Percentiles rank a stretch among this genome's conserved stretches.
phyloP scores from a whole-genome alignment of 1,140 invertebrate species.

The Pogonomyrmex barbatus region DNA sequence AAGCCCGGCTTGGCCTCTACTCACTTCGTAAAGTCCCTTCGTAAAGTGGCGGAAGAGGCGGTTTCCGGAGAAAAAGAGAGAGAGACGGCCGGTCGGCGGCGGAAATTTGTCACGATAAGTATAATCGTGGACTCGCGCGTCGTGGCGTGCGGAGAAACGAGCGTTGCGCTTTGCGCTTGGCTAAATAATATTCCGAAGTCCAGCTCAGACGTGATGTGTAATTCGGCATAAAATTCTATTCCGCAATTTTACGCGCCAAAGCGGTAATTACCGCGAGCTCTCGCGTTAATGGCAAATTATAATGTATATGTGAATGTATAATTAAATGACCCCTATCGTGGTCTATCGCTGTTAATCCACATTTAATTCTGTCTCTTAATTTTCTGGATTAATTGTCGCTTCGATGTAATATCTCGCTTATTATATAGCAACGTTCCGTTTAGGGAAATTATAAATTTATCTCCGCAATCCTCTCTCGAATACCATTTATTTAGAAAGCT shows the following conservation, averaged over 20 bases:
- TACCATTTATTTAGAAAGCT: conserved; percentile 7
- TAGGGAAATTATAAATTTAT: conserved; percentile 9
- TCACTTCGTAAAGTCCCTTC: not conserved
- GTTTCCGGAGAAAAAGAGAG: conserved; percentile 67
- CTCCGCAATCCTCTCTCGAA: not conserved
- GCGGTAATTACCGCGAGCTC: not conserved
- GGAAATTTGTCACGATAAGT: conserved; percentile 74
- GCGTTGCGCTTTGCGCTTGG: conserved; percentile 6
- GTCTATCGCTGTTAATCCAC: not conserved
- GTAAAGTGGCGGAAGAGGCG: conserved; percentile 68
- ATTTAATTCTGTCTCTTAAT: not conserved
- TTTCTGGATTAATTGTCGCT: not conserved
- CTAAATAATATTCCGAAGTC: not conserved
- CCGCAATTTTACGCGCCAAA: not conserved
- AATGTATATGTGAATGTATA: not conserved
- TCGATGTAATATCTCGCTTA: not conserved
- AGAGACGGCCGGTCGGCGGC: conserved; percentile 36
- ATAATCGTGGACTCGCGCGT: conserved; percentile 60
- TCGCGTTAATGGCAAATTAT: conserved; percentile 2
- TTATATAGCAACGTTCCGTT: not conserved
- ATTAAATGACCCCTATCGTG: not conserved
- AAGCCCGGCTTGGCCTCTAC: not conserved
- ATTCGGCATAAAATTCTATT: conserved; percentile 3
- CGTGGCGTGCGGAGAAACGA: not conserved
- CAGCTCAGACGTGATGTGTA: not conserved